Base-by-base conservation (phyloP, 2,113 vertebrate species). In the Ceuthmochares aereus region DNA sequence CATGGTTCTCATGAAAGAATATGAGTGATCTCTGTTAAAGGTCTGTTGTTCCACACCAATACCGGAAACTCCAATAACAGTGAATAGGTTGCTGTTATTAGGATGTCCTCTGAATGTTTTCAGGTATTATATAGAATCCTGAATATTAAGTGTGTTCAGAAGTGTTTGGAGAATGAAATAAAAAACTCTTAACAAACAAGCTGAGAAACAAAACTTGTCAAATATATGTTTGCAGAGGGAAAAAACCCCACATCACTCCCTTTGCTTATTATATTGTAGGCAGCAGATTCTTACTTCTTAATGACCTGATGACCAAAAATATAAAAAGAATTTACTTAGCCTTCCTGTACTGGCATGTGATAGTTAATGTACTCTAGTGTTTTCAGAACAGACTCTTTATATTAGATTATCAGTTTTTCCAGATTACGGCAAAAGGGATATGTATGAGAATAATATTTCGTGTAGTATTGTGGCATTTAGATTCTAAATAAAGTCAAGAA, bases 241-340 rank as follows among this genome's bases (percentile, higher is more conserved):
- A 19, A 73, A 73, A 59, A 54, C 22, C 2, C 0, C 0, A 9
- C 40, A 40, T 12, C 9, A 19, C 2, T 1, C 11, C 4, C 15
- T 2, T 51, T 91, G 12, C 30, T 14, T 82, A 16, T n/a, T 67
- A 23, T 43, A 51, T 26, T 45, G 4, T 37, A 70, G 16, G 26
- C 10, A 82, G 18, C 47, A 55, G 47, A 30, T 56, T 36, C 8
- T 9, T 80, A 7, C 29, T 55, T 89, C 27, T 9, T 79, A 82
- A 32, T 49, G 30, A 75, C 32, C 30, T 70, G 23, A 52, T 72
- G 58, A 59, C 12, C 14, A 75, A 22, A 64, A 78, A 84, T 80
- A 12, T 45, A 59, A 84, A 74, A 84, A 62, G 0, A 49, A 63
- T 63, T 74, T 2, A 1, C 56, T 87, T 73, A 87, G 12, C 3